These are phyloP conservation scores for Characodon lateralis DNA, from an alignment of 2,797 vertebrate genomes.

Conservation along the genomic window DNA sequence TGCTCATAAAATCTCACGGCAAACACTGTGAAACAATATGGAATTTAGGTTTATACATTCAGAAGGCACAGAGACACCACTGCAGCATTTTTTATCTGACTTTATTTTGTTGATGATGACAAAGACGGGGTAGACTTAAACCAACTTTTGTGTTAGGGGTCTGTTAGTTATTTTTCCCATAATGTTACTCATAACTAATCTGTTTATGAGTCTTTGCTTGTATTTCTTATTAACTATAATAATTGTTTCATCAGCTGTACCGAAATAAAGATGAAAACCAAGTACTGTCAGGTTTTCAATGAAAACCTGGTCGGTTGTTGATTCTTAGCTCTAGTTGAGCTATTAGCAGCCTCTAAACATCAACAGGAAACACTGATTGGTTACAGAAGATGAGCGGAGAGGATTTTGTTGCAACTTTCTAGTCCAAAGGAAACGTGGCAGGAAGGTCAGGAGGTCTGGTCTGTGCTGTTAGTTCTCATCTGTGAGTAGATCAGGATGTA, in stretches of 20 bases:
- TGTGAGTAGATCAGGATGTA: constrained; percentile 52
- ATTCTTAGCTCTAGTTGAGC: constrained; percentile 6
- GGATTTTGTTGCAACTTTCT: constrained; percentile 21
- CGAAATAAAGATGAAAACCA: constrained; percentile 8
- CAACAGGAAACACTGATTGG: constrained; percentile 4
- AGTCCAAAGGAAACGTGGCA: constrained; percentile 38
- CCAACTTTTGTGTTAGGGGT: neutral
- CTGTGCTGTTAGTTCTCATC: constrained; percentile 56
- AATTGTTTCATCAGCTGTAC: no score
- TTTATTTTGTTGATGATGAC: neutral
- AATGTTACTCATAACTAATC: no score
- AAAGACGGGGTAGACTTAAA: neutral
- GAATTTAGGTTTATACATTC: neutral
- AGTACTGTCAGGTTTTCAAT: constrained; percentile 4
- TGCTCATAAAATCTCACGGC: neutral
- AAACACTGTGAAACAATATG: neutral
- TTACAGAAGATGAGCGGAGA: constrained; percentile 3
- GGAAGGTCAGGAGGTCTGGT: constrained; percentile 18
- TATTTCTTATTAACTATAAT: no score
- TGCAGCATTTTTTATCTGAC: neutral
- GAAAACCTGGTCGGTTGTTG: constrained; percentile 22
- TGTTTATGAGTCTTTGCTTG: no score
- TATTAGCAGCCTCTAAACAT: constrained; percentile 11
- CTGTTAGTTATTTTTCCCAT: no score
- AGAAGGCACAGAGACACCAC: neutral